Evolutionary conservation across 2,113 vertebrate species (phyloP), one percentile per base, ranked within the genome.

Genomic region (Menidia beryllina): DNA sequence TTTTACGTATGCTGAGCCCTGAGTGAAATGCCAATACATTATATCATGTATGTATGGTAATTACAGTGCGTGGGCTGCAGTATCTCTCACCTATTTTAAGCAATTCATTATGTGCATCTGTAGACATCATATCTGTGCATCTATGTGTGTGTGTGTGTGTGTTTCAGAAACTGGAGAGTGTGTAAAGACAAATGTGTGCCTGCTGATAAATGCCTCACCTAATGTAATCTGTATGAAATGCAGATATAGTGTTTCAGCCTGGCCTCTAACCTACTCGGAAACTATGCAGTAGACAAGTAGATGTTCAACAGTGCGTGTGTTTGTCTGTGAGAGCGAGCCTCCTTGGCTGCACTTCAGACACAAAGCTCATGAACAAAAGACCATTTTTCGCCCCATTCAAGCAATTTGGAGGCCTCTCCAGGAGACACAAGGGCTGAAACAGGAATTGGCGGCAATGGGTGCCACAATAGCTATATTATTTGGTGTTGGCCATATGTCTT

Each of bases 1-100:
- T 86, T 83, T 82, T 65, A 85, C 57, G 84, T 78, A 83, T 52
- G n/a, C n/a, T 80, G 71, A 79, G 72, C 65, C 72, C 67, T 51
- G 49, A 78, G 57, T 65, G 60, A 86, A 86, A 87, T 84, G 77
- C 53, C 56, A 76, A 75, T 55, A 83, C 71, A 87, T 45, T 45
- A 88, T 91, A 89, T 87, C 53, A 83, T 71, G 86, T 91, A 89
- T 87, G 87, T 90, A 89, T 91, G 83, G 71, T 91, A 90, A 93
- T 91, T 71, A 79, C 50, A 55, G 27, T 55, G 71, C 52, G 72
- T 75, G 54, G 69, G 72, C 51, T 66, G 72, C 12, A 49, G 77
- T 57, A 79, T 79, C 50, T 65, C 81, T 74, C 72, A 79, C 56
- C 69, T 64, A 75, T 78, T 80, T 86, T 77, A 79, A 88, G 75